These are phyloP conservation scores for Charadrius vociferus DNA, from an alignment of 2,113 vertebrate species.

Conservation along the genomic window DNA sequence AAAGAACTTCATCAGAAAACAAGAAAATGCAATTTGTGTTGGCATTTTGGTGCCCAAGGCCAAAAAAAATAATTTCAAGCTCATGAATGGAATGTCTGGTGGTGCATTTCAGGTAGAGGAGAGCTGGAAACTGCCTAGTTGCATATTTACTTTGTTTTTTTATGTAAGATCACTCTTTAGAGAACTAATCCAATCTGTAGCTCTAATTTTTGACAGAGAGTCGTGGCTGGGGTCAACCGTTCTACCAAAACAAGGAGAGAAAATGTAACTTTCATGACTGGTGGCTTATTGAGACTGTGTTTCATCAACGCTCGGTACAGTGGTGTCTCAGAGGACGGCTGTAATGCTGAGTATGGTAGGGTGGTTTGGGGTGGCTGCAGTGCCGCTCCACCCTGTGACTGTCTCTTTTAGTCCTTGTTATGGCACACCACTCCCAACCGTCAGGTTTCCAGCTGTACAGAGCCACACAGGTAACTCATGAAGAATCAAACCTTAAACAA, in stretches of 20 bases:
- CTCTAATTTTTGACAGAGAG: neutral
- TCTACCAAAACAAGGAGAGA: neutral
- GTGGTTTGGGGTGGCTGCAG: neutral
- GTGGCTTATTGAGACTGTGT: neutral
- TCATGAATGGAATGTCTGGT: neutral
- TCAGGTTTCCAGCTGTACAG: neutral
- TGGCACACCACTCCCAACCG: neutral
- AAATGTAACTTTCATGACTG: neutral
- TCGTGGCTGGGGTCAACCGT: neutral
- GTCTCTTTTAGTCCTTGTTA: neutral
- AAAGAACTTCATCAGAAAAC: neutral
- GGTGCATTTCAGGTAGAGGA: neutral
- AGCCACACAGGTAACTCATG: neutral
- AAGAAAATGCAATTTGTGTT: neutral
- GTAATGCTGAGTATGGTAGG: rapidly evolving
- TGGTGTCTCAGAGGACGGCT: neutral
- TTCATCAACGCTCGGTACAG: neutral
- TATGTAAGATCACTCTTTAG: neutral
- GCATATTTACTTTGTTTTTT: neutral
- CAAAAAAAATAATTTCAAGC: neutral
- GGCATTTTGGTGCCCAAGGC: neutral
- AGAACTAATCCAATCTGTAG: neutral
- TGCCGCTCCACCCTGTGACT: no score
- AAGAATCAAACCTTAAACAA: neutral
- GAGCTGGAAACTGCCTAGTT: neutral